Evolutionary conservation across 2,888 invertebrate species (phyloP).

Genomic region (Oxyscelio sp.): DNA sequence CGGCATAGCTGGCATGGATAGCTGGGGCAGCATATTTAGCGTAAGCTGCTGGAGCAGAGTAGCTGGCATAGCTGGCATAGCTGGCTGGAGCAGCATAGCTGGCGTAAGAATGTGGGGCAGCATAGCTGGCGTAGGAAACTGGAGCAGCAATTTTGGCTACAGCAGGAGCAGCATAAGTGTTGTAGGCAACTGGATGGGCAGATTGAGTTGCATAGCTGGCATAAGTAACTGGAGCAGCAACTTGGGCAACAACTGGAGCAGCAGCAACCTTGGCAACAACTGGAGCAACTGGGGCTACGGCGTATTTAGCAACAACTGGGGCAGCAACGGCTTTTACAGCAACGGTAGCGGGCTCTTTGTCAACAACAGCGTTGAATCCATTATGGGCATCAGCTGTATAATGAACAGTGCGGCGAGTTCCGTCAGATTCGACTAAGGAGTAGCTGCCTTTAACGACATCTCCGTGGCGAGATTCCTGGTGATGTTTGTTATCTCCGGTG

Average conservation of each 20-base stretch:
- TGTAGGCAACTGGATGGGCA: slow-evolving; percentile 75
- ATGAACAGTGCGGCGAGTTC: slow-evolving; percentile 79
- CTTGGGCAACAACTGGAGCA: slow-evolving; percentile 79
- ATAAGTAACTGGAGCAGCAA: slow-evolving; percentile 40
- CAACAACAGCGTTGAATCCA: slow-evolving; percentile 81
- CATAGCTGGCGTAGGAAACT: neutral
- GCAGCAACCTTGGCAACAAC: slow-evolving; percentile 69
- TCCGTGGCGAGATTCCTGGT: slow-evolving; percentile 80
- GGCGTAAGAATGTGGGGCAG: neutral
- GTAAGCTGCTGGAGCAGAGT: neutral
- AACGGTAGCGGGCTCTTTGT: slow-evolving; percentile 78
- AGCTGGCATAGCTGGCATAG: neutral
- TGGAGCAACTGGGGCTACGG: slow-evolving; percentile 57
- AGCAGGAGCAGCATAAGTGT: slow-evolving; percentile 73
- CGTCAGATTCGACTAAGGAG: slow-evolving; percentile 79
- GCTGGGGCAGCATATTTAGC: slow-evolving; percentile 89
- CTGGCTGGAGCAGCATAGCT: neutral
- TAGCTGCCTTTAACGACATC: slow-evolving; percentile 81
- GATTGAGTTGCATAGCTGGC: no score
- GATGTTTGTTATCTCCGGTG: slow-evolving; percentile 81
- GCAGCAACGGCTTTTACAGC: slow-evolving; percentile 86
- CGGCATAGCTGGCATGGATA: slow-evolving; percentile 89
- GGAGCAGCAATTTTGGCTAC: slow-evolving; percentile 39
- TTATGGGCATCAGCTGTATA: slow-evolving; percentile 80
- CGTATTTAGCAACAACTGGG: slow-evolving; percentile 83